Percentiles rank a stretch among this genome's conserved stretches.
Conservation (phyloP, 2,797 vertebrate species). For the Cirrhinus mrigala region DNA sequence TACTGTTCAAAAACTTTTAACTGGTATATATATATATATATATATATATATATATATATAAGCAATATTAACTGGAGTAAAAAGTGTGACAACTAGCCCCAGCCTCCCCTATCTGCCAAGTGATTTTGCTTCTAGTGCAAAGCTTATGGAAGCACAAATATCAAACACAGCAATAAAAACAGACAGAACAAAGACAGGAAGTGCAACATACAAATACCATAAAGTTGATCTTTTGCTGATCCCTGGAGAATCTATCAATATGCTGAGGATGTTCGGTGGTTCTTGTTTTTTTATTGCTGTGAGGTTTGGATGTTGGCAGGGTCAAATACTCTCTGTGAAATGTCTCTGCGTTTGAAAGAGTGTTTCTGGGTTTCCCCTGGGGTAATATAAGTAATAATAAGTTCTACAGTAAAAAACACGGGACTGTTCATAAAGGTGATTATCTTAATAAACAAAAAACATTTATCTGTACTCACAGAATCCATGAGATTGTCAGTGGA, state of each 20-base stretch:
- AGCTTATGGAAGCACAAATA: conserved; percentile 10
- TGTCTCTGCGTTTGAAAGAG: conserved; percentile 78
- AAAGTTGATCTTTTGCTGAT: conserved; percentile 67
- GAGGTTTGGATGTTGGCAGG: conserved; percentile 84
- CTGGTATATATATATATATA: no score
- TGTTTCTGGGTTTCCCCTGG: conserved; percentile 74
- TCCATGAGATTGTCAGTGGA: conserved; percentile 87
- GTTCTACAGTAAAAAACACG: neutral
- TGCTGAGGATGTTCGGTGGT: conserved; percentile 74
- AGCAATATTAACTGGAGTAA: no score
- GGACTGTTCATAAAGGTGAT: neutral
- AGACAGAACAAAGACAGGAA: neutral
- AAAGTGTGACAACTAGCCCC: neutral
- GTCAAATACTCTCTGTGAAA: conserved; percentile 89
- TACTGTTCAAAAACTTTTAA: no score
- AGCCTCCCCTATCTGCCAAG: neutral
- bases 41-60: no score
- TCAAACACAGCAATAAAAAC: conserved; percentile 6
- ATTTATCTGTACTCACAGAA: conserved; percentile 77
- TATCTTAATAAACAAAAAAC: neutral
- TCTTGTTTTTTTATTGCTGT: conserved; percentile 75
- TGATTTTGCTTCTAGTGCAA: neutral
- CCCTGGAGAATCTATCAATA: conserved; percentile 75
- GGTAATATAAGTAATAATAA: neutral
- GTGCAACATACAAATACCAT: conserved; percentile 77